Conservation (phyloP, 2,888 invertebrate species). For the Pseudococcus viburni region DNA sequence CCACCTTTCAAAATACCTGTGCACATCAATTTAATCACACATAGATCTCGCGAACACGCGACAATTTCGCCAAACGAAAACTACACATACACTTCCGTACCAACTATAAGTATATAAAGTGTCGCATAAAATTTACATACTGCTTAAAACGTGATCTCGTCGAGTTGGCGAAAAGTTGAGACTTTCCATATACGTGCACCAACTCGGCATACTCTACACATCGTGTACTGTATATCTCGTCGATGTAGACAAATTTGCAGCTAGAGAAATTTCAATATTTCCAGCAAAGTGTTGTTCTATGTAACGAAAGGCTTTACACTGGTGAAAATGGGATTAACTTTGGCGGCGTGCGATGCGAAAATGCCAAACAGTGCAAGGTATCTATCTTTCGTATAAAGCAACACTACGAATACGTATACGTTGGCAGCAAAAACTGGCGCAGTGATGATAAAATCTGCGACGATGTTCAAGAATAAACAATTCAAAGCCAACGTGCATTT, state of each 20-base stretch:
- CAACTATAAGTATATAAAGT: background rate
- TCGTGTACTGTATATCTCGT: background rate
- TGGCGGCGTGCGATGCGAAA: background rate
- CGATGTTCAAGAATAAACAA: background rate
- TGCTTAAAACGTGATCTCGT: background rate
- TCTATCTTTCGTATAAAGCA: background rate
- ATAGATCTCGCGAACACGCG: too few species aligned
- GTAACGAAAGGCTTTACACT: conserved; percentile 42
- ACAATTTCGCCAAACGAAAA: too few species aligned
- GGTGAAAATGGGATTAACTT: conserved; percentile 28
- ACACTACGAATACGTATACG: background rate
- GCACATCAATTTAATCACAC: too few species aligned
- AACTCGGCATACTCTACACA: background rate
- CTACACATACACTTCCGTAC: too few species aligned
- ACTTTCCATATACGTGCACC: background rate
- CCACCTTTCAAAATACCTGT: too few species aligned
- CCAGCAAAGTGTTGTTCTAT: conserved; percentile 33
- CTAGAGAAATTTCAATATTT: conserved; percentile 34
- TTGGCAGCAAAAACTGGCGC: background rate
- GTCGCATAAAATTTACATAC: conserved; percentile 16
- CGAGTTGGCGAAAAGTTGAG: background rate
- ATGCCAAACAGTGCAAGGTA: background rate
- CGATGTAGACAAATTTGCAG: conserved; percentile 27
- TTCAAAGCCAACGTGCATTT: background rate
- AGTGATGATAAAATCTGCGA: background rate